phyloP scores from a whole-genome alignment of 2,797 vertebrate species.

The Bradypus variegatus region DNA sequence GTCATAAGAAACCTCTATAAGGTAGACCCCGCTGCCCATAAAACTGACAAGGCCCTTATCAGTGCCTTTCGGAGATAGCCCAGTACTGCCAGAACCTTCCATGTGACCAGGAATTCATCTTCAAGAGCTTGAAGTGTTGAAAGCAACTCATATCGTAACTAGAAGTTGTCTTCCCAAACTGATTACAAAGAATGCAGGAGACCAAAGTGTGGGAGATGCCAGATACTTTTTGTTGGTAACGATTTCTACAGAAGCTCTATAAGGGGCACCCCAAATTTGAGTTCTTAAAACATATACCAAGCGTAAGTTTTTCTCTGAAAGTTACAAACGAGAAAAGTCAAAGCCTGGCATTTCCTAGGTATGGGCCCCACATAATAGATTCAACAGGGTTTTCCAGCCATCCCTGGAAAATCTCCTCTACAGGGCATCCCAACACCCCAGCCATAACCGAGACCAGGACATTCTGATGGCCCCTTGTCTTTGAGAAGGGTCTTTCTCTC shows the following conservation, averaged over 20 bases:
- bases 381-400: background rate
- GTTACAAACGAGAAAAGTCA: background rate
- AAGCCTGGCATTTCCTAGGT: background rate
- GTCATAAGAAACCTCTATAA: conserved; percentile 2
- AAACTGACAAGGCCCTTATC: conserved; percentile 45
- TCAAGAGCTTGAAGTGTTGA: conserved; percentile 13
- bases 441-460: background rate
- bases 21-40: background rate
- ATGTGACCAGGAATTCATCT: conserved; percentile 7
- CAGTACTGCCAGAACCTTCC: conserved; percentile 25
- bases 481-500: background rate
- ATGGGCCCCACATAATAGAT: background rate
- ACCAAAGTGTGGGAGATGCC: background rate
- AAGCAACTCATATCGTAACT: background rate
- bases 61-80: conserved; percentile 21
- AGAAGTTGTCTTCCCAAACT: background rate
- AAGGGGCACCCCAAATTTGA: background rate
- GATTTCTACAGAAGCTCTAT: background rate
- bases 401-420: background rate
- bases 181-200: background rate
- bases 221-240: background rate
- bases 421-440: background rate
- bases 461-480: background rate
- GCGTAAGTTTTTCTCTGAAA: background rate
- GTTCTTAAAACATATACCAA: background rate